These are phyloP conservation scores for Rhabdornis inornatus DNA, from an alignment of 2,113 vertebrate species.

Conservation along the genomic window DNA sequence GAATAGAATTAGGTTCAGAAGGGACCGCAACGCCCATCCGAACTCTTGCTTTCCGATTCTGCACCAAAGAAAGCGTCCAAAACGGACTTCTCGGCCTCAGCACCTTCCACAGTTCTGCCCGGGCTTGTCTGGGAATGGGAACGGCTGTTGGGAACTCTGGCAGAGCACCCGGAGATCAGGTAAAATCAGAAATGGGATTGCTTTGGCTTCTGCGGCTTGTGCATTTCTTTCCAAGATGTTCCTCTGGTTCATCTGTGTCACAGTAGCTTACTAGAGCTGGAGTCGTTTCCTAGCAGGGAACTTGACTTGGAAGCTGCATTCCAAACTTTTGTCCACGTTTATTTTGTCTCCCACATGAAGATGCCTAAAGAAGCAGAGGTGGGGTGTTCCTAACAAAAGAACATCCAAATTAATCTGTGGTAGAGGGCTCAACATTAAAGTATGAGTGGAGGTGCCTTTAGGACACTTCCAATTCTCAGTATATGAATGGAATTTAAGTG, in stretches of 20 bases:
- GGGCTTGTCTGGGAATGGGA: background rate
- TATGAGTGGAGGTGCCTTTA: background rate
- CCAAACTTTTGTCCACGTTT: accelerated
- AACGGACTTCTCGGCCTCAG: background rate
- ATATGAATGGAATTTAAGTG: background rate
- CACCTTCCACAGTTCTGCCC: background rate
- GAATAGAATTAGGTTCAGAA: background rate
- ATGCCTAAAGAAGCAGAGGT: background rate
- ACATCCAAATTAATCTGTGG: background rate
- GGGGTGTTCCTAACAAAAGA: background rate
- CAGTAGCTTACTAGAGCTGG: background rate
- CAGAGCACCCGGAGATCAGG: background rate
- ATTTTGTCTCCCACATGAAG: background rate
- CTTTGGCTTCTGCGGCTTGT: background rate
- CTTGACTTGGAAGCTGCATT: background rate
- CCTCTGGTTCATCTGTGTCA: background rate
- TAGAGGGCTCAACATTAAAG: background rate
- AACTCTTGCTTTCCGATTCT: background rate
- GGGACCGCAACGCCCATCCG: no score
- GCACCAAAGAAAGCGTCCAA: background rate
- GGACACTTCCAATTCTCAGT: background rate
- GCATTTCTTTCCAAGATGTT: background rate
- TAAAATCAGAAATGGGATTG: background rate
- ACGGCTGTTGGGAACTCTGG: background rate
- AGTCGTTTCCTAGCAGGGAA: background rate